Evolutionary conservation across 1,140 invertebrate species (phyloP), one percentile per base, ranked within the genome.

Genomic region (Trachymyrmex septentrionalis): DNA sequence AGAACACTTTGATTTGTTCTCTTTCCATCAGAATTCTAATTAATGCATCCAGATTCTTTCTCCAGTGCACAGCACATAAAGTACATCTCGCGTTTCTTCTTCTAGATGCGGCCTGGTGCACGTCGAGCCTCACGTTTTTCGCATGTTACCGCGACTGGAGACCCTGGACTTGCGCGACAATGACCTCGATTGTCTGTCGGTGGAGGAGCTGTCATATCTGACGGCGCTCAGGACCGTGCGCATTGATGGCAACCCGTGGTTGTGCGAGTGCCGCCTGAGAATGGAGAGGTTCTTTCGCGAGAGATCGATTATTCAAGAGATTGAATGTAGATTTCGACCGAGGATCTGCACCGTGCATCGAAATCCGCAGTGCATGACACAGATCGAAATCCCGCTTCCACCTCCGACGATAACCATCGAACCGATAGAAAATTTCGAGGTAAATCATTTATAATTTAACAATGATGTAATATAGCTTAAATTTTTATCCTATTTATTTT

Each of bases 241-340:
- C 3, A 90, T 93, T 30, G 91, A 92, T 50, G 90, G 91, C 2
- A 93, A 93, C 67, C 93, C 93, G 2, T 93, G 93, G 93, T 64
- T 92, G 0, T 93, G 93, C 80, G 88, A 93, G 6, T 93, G 93
- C 19, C 72, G 88, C 21, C 9, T 55, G 3, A 80, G 48, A n/a
- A 53, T 93, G 12, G 85, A 87, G 3, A 76, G 55, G 9, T 93
- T 92, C 7, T 88, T 93, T 10, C 81, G 50, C 2, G 85, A 88
- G 3, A 78, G 78, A 2, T 87, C 63, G 7, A 91, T 93, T 61
- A 30, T 84, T 1, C 90, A 91, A 24, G 88, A 89, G 30, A 27
- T 34, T 1, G 69, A 84, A n/a, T 87, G 87, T 44, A 24, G 16
- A 1, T 64, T 21, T 34, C 53, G 75, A 1, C 38, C 57, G 7